Evolutionary conservation across 2,797 vertebrate species (phyloP).

Genomic region (Odontamblyopus lacepedii): DNA sequence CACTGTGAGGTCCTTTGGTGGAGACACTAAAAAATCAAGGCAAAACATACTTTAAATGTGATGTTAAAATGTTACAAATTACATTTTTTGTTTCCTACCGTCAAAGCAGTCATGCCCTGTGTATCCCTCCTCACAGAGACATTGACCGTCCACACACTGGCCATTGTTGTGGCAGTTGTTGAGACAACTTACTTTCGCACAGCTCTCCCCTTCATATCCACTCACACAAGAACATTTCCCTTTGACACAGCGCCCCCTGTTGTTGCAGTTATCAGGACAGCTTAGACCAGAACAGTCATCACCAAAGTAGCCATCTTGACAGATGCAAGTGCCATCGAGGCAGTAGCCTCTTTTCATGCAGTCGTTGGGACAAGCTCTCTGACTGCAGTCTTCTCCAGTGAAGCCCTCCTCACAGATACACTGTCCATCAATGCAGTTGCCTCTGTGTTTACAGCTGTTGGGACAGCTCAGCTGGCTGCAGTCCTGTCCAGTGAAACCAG

Average conservation of each 20-base stretch:
- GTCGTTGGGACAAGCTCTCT: slow-evolving; percentile 81
- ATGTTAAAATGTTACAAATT: background rate
- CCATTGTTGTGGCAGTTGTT: slow-evolving; percentile 79
- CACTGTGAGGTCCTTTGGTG: slow-evolving; percentile 86
- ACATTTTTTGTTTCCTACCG: slow-evolving; percentile 63
- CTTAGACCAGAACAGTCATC: slow-evolving; percentile 79
- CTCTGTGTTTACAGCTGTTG: slow-evolving; percentile 76
- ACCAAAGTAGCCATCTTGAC: slow-evolving; percentile 80
- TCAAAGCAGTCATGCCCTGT: slow-evolving; percentile 82
- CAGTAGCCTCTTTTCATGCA: slow-evolving; percentile 83
- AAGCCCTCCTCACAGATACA: slow-evolving; percentile 87
- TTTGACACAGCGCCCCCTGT: slow-evolving; percentile 78
- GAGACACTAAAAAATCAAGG: slow-evolving; percentile 80
- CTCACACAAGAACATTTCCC: slow-evolving; percentile 85
- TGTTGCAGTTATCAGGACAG: slow-evolving; percentile 82
- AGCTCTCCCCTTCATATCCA: slow-evolving; percentile 81
- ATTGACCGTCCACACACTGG: slow-evolving; percentile 69
- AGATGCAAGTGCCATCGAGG: slow-evolving; percentile 69
- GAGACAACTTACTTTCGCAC: slow-evolving; percentile 76
- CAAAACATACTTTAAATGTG: background rate
- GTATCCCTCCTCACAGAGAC: slow-evolving; percentile 85
- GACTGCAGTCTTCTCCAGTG: slow-evolving; percentile 79
- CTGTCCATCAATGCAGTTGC: slow-evolving; percentile 81
- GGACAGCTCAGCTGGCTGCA: slow-evolving; percentile 86
- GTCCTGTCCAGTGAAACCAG: slow-evolving; percentile 77